A percentile compares a stretch with the other conserved stretches of the same genome.
phyloP scores from a whole-genome alignment of 2,113 vertebrate genomes.

The Steatornis caripensis region DNA sequence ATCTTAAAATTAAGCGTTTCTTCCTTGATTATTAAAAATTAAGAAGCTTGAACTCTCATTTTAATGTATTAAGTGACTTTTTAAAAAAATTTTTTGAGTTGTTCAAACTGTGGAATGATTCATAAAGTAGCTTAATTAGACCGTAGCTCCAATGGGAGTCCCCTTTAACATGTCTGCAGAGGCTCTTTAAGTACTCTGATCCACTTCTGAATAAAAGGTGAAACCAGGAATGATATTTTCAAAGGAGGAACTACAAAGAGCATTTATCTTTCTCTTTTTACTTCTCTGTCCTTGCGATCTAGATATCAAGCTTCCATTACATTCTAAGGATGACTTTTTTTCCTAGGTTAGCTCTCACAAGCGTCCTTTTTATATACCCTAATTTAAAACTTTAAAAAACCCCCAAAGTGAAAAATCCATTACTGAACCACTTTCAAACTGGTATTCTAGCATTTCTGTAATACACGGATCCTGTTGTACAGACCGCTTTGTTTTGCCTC shows the following conservation, averaged over 20 bases:
- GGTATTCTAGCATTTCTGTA: neutral
- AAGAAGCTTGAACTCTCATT: neutral
- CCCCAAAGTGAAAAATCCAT: neutral
- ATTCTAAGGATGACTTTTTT: neutral
- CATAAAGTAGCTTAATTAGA: conserved; percentile 41
- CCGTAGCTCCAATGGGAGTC: neutral
- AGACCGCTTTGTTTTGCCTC: conserved; percentile 13
- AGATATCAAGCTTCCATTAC: conserved; percentile 23
- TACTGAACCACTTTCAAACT: neutral
- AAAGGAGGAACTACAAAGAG: conserved; percentile 9
- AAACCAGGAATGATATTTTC: conserved; percentile 13
- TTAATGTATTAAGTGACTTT: neutral
- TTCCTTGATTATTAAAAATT: neutral
- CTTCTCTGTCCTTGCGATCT: neutral
- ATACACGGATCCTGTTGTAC: neutral
- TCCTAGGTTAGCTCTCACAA: neutral
- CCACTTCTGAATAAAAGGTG: conserved; percentile 3
- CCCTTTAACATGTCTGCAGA: conserved; percentile 17
- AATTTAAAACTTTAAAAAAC: neutral
- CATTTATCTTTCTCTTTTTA: neutral
- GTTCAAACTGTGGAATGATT: neutral
- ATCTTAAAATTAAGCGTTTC: neutral
- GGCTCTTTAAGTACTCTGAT: conserved; percentile 25
- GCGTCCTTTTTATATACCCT: neutral
- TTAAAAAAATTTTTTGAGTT: neutral